Base-by-base conservation (phyloP, 2,888 invertebrate species). In the Eugnorisma glareosa region DNA sequence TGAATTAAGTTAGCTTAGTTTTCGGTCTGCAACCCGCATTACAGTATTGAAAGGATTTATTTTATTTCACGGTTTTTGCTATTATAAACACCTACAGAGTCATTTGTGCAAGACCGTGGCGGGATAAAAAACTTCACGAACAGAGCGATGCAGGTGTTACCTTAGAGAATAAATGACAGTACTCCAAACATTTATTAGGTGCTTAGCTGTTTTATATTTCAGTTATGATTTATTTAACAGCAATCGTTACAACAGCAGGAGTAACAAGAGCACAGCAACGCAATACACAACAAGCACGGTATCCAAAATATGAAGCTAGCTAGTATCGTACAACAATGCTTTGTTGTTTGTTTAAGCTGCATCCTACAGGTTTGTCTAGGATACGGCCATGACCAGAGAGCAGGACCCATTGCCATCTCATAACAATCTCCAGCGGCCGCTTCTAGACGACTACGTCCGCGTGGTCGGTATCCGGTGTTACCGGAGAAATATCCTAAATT, bases 261-360 rank as follows among this genome's bases (percentile, higher is more conserved):
- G 64, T 1, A 92, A 86, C 91, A 92, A 24, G 78, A 72, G 87
- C 91, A 81, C 86, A 92, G 89, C 67, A 93, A 64, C 78, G 88
- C 88, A 45, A 94, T 67, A 77, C 91, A 92, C 59, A 93, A 75
- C 37, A 94, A 77, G 79, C 90, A 91, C 4, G 94, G 94, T 51
- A 89, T 83, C 92, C 93, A 94, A 81, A 92, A 83, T 63, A 94
- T 35, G 61, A 91, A 81, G 24, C 90, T 89, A 45, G 88, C 84
- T 15, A 92, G 51, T 59, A 89, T 80, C 73, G 92, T 68, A 3
- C 91, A 59, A 48, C 88, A 69, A 15, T 84, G 71, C n/a, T 87
- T 81, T 5, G 89, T 63, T 79, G 40, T 37, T 31, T 18, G 40
- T 64, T 86, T 89, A 80, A 84, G 90, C n/a, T 84, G 86, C 37